Conservation (phyloP, 92 coral and sea anemone genomes). For the Porites rus region DNA sequence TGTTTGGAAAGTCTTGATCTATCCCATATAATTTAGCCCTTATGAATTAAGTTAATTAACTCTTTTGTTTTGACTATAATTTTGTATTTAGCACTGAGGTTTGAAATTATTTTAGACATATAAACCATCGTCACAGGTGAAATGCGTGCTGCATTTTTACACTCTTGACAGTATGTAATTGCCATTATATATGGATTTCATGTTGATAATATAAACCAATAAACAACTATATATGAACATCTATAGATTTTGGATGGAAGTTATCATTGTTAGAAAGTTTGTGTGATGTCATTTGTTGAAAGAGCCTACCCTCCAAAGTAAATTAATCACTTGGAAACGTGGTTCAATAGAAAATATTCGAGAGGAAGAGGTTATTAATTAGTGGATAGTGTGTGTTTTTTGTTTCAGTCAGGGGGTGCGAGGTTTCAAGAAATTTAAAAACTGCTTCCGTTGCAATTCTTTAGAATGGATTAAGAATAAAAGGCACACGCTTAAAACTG, state of each 20-base stretch:
- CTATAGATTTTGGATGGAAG: background rate
- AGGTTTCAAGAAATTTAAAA: background rate
- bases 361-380: slow-evolving; percentile 20
- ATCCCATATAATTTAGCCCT: background rate
- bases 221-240: background rate
- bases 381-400: background rate
- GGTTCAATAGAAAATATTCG: background rate
- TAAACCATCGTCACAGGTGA: background rate
- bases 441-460: slow-evolving; percentile 21
- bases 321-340: background rate
- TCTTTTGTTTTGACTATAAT: background rate
- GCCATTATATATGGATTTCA: background rate
- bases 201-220: slow-evolving; percentile 1
- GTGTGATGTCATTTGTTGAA: background rate
- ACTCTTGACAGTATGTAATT: background rate
- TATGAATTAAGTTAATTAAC: background rate
- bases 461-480: background rate
- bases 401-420: slow-evolving; percentile 5
- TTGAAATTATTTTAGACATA: background rate
- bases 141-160: background rate
- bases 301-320: background rate
- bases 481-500: background rate
- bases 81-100: too few relatives aligned
- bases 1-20: too few relatives aligned
- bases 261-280: background rate